Conservation (phyloP, 2,113 vertebrate genomes). For the Siniperca knerii region DNA sequence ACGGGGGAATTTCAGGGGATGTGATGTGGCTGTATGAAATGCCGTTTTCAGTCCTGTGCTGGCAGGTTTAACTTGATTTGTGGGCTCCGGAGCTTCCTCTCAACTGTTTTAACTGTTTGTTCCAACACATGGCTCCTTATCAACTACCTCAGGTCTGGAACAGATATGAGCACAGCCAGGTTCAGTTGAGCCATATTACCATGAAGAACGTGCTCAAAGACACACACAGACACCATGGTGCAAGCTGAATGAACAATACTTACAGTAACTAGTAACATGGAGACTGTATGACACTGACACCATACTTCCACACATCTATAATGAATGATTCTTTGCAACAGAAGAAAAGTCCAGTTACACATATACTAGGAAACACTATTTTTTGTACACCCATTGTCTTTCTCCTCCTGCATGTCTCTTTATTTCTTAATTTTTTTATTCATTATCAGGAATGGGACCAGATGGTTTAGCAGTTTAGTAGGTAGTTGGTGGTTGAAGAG, state of each 20-base stretch:
- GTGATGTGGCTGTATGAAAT: conserved; percentile 32
- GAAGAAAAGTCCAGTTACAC: not conserved
- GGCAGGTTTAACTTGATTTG: conserved; percentile 41
- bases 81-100: conserved; percentile 36
- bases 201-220: conserved; percentile 17
- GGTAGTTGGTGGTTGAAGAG: conserved; percentile 6
- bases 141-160: conserved; percentile 46
- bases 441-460: not conserved
- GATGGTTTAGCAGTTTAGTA: not conserved
- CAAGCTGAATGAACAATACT: conserved; percentile 5
- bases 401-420: not conserved
- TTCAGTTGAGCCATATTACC: conserved; percentile 51
- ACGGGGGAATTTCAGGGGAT: not conserved
- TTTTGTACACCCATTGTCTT: not conserved
- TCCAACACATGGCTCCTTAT: conserved; percentile 63
- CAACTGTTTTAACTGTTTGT: conserved; percentile 40
- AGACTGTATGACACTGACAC: not conserved
- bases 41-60: conserved; percentile 35
- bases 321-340: not conserved
- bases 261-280: not conserved
- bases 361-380: not conserved
- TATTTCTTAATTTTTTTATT: not conserved
- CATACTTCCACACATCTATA: not conserved
- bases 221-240: conserved; percentile 2
- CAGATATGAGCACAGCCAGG: conserved; percentile 41